Evolutionary conservation across 2,113 vertebrate genomes (phyloP).

Genomic region (Mobula hypostoma): DNA sequence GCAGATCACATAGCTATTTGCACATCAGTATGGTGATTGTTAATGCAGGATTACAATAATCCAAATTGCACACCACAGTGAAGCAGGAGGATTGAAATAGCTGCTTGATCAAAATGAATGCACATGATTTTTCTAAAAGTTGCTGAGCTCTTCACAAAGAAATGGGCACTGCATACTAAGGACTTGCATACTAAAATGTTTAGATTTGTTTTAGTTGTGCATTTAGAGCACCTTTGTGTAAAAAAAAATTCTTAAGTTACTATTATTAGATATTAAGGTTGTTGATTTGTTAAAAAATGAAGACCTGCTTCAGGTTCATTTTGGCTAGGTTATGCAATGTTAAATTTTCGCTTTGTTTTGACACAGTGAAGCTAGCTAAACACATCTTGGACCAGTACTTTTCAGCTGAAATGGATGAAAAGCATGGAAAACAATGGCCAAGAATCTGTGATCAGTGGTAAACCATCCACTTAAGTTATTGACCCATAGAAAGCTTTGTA

Average conservation of each 20-base stretch:
- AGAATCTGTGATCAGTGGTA: too few species aligned
- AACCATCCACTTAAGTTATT: too few species aligned
- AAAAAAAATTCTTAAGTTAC: background rate
- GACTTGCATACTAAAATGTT: background rate
- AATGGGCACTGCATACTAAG: background rate
- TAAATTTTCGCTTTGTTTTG: background rate
- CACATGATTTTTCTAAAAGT: background rate
- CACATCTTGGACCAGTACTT: background rate
- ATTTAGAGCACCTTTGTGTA: background rate
- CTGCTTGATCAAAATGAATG: background rate
- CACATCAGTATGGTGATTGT: background rate
- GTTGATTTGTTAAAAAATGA: background rate
- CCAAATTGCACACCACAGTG: conserved; percentile 4
- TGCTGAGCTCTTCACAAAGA: background rate
- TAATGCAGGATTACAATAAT: conserved; percentile 16
- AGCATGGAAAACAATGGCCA: too few species aligned
- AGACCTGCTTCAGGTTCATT: background rate
- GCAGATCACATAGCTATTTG: background rate
- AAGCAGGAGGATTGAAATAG: background rate
- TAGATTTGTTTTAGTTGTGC: background rate
- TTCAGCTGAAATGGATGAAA: background rate
- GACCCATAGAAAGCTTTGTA: too few species aligned
- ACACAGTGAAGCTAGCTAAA: background rate
- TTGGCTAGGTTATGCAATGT: background rate
- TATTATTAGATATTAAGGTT: background rate